Evolutionary conservation across 2,113 vertebrate species (phyloP).

Genomic region (Pseudolaguvia tuberculata): DNA sequence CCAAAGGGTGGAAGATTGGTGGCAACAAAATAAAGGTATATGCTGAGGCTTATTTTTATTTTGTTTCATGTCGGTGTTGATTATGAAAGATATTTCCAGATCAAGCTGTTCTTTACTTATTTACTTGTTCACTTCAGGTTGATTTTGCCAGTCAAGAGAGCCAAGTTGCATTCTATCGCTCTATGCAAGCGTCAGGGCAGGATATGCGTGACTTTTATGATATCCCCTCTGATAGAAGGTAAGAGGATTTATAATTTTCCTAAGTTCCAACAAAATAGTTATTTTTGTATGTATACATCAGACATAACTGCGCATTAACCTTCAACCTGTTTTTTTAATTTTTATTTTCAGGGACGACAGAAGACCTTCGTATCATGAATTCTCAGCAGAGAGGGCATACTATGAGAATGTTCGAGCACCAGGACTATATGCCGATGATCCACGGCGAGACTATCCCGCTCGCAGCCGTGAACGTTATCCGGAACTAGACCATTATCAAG

Average conservation of each 20-base stretch:
- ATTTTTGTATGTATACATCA: not conserved
- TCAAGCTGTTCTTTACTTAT: not conserved
- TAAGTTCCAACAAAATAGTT: too few relatives aligned
- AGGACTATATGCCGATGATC: conserved; percentile 85
- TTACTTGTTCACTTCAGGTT: conserved; percentile 66
- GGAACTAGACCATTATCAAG: conserved; percentile 91
- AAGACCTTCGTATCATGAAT: conserved; percentile 88
- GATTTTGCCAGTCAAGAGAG: conserved; percentile 98
- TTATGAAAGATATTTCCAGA: not conserved
- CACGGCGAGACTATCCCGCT: conserved; percentile 85
- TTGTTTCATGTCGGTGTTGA: not conserved
- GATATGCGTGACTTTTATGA: conserved; percentile 97
- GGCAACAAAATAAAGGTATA: conserved; percentile 97
- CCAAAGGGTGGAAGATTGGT: conserved; percentile 98
- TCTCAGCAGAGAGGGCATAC: conserved; percentile 85
- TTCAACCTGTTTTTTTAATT: not conserved
- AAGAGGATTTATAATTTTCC: conserved; percentile 2
- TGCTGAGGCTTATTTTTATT: not conserved
- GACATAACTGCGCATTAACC: not conserved
- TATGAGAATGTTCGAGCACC: conserved; percentile 86
- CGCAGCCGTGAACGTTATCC: conserved; percentile 89
- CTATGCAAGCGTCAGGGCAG: conserved; percentile 96
- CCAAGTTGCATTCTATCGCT: conserved; percentile 94
- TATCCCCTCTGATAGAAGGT: conserved; percentile 88
- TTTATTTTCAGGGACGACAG: conserved; percentile 79